Evolutionary conservation across 2,113 vertebrate genomes (phyloP), one percentile per base, ranked within the genome.

Genomic region (Raphicerus campestris): DNA sequence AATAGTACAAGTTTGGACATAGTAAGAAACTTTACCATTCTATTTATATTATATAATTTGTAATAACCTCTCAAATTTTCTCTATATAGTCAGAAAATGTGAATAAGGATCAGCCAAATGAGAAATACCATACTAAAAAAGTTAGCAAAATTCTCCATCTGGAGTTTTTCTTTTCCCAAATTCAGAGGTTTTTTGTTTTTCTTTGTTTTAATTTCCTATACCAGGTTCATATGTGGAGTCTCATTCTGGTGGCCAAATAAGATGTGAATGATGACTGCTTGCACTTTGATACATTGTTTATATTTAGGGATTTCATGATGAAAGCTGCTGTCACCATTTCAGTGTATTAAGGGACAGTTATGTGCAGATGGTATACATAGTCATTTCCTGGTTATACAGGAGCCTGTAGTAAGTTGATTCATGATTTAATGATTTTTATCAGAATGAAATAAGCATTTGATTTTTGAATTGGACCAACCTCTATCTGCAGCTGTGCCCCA

Each of bases 351-450:
- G 78, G 73, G 49, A 84, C 90, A 92, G 94, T 96, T 98, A 93
- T 87, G 90, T 97, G 97, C 97, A 97, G 97, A 98, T 97, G 97
- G 98, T 87, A 95, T 63, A 96, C 83, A 75, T 97, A 98, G 96
- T 97, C 97, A 97, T 98, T 98, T 98, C 97, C 98, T 98, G 98
- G 97, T 97, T 70, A 47, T 84, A 26, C 17, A 77, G 56, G 85
- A 97, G 97, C 97, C 96, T 91, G 93, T 30, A 97, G 93, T 97
- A 95, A 98, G 98, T 97, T 98, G 98, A 98, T 98, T 98, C 91
- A 39, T 97, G 94, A 98, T 98, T 98, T 98, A 98, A 98, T 98
- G 96, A 98, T 98, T 99, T 98, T 98, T 98, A 99, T 98, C 98
- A 98, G 97, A 98, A 98, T 98, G 98, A 98, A 98, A 98, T 98